Evolutionary conservation across 2,797 vertebrate species (phyloP).

Genomic region (Hypotaenidia okinawae): DNA sequence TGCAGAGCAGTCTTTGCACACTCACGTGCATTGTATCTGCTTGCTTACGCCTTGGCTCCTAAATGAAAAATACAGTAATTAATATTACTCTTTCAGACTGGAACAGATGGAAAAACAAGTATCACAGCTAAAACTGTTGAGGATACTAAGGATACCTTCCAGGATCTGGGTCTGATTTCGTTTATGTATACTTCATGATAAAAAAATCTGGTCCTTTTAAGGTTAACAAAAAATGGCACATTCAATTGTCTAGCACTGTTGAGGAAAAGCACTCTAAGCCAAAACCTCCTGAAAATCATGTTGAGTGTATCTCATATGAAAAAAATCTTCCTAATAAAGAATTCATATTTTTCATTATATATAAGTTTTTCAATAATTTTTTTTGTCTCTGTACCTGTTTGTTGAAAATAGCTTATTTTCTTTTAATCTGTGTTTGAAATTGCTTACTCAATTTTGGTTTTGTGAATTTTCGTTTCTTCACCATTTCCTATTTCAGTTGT

Average conservation of each 20-base stretch:
- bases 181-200: neutral
- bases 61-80: neutral
- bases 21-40: neutral
- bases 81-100: neutral
- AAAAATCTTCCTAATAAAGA: neutral
- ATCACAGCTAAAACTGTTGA: neutral
- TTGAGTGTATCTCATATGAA: neutral
- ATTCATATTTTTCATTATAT: neutral
- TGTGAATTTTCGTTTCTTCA: constrained; percentile 17
- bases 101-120: neutral
- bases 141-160: neutral
- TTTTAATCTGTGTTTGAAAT: constrained; percentile 6
- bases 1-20: neutral
- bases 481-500: constrained; percentile 20
- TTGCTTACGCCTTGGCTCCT: neutral
- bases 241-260: neutral
- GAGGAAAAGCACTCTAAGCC: neutral
- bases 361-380: neutral
- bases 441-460: neutral
- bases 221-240: neutral
- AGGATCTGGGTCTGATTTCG: neutral
- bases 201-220: neutral
- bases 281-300: neutral
- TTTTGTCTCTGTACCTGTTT: neutral
- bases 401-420: neutral